Evolutionary conservation across 2,797 vertebrate species (phyloP).

Genomic region (Agapornis canus): DNA sequence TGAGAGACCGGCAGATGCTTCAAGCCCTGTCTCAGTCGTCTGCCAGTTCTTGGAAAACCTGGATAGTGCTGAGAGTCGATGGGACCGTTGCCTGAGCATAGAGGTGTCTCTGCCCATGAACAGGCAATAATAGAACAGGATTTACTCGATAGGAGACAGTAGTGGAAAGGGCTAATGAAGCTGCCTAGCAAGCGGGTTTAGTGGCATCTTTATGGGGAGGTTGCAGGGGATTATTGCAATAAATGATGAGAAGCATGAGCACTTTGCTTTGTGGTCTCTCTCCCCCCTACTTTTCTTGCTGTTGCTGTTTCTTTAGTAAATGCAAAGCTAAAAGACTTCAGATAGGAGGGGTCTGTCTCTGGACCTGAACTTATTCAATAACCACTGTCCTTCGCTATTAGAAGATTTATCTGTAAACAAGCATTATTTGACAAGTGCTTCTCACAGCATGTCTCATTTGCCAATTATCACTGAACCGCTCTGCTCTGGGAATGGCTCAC

Average conservation of each 20-base stretch:
- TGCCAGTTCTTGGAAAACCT: background rate
- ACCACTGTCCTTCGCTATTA: conserved; percentile 42
- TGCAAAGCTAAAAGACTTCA: background rate
- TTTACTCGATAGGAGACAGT: background rate
- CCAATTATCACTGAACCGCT: conserved; percentile 58
- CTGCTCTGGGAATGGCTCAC: conserved; percentile 62
- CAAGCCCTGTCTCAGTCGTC: background rate
- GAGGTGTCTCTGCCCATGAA: background rate
- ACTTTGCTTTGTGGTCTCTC: background rate
- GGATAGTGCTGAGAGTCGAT: background rate
- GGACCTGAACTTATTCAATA: conserved; percentile 43
- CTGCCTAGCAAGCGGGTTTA: background rate
- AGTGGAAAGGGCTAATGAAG: background rate
- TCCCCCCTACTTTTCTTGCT: background rate
- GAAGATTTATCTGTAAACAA: conserved; percentile 78
- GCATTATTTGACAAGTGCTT: conserved; percentile 72
- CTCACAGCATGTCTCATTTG: conserved; percentile 64
- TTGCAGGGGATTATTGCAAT: background rate
- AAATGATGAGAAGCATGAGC: background rate
- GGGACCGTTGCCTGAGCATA: background rate
- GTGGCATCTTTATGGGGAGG: background rate
- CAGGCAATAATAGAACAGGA: background rate
- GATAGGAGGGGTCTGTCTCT: conserved; percentile 30
- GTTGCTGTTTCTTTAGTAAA: conserved; percentile 17
- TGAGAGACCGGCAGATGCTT: background rate